These are phyloP conservation scores for Pandemis cinnamomeana DNA, from an alignment of 2,888 invertebrate genomes.

Conservation along the genomic window DNA sequence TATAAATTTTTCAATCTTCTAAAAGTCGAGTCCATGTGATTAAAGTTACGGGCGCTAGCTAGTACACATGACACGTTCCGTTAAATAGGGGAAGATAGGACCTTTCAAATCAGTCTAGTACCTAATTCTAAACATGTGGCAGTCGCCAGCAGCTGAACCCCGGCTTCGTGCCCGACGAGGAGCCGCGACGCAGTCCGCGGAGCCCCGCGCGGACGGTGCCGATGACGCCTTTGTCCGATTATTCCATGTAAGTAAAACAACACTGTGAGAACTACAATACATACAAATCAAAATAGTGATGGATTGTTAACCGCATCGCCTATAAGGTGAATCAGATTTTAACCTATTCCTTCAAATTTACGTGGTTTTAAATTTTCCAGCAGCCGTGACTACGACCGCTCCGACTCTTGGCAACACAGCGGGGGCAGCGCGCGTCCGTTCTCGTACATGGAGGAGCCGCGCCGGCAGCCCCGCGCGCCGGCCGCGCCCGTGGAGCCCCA, in stretches of 20 bases:
- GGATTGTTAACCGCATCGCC: too few species aligned
- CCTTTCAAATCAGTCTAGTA: neutral
- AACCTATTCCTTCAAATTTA: neutral
- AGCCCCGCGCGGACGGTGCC: slow-evolving; percentile 44
- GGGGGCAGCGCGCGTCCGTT: slow-evolving; percentile 58
- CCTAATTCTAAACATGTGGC: neutral
- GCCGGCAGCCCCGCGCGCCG: slow-evolving; percentile 50
- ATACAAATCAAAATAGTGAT: neutral
- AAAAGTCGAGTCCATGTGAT: too few species aligned
- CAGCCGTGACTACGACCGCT: slow-evolving; percentile 58
- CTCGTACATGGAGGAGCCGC: slow-evolving; percentile 67
- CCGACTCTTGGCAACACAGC: slow-evolving; percentile 66
- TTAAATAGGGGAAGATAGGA: too few species aligned
- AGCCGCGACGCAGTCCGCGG: slow-evolving; percentile 48
- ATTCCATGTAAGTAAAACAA: slow-evolving; percentile 52
- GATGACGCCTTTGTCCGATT: slow-evolving; percentile 47
- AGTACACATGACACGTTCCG: too few species aligned
- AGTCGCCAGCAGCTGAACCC: slow-evolving; percentile 53
- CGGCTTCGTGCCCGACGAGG: slow-evolving; percentile 56
- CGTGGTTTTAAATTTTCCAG: neutral
- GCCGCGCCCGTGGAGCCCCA: slow-evolving; percentile 48
- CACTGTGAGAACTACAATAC: neutral
- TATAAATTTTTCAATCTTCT: too few species aligned
- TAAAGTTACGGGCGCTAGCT: too few species aligned
- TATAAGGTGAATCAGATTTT: too few species aligned